phyloP scores from a whole-genome alignment of 2,888 invertebrate species.

The Platerodrilus igneus region DNA sequence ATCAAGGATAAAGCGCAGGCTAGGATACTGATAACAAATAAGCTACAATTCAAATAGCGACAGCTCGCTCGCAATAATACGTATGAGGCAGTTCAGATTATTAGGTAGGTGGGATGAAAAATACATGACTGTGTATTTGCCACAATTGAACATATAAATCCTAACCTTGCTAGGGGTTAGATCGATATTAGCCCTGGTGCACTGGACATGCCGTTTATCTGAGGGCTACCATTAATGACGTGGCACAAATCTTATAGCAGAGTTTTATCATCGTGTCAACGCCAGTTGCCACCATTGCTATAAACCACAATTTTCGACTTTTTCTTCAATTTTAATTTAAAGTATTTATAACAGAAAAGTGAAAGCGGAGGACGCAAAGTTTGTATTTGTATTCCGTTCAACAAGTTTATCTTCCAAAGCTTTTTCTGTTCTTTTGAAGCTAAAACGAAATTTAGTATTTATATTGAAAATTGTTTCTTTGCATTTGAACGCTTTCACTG shows the following conservation, averaged over 20 bases:
- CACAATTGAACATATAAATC: constrained; percentile 22
- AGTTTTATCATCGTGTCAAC: constrained; percentile 47
- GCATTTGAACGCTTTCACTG: constrained; percentile 31
- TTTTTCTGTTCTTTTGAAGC: constrained; percentile 20
- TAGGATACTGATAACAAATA: too few species aligned
- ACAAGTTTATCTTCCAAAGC: constrained; percentile 19
- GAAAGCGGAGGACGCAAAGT: constrained; percentile 10
- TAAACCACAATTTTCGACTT: too few species aligned
- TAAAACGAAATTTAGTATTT: constrained; percentile 33
- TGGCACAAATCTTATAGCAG: constrained; percentile 42
- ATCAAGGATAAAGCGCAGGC: too few species aligned
- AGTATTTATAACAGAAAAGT: too few species aligned
- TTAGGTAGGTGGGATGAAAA: constrained; percentile 12
- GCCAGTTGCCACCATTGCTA: constrained; percentile 45
- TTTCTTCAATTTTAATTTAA: too few species aligned
- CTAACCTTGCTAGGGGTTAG: constrained; percentile 36
- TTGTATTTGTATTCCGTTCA: constrained; percentile 18
- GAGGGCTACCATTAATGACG: constrained; percentile 42
- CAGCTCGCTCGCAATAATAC: too few species aligned
- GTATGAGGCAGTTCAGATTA: too few species aligned
- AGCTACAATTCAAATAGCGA: too few species aligned
- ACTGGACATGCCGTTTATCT: constrained; percentile 43
- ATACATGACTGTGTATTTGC: constrained; percentile 17
- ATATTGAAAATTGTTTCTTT: constrained; percentile 34
- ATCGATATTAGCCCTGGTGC: constrained; percentile 40